Evolutionary conservation across 2,888 invertebrate species (phyloP).

Genomic region (Shargacucullia verbasci): DNA sequence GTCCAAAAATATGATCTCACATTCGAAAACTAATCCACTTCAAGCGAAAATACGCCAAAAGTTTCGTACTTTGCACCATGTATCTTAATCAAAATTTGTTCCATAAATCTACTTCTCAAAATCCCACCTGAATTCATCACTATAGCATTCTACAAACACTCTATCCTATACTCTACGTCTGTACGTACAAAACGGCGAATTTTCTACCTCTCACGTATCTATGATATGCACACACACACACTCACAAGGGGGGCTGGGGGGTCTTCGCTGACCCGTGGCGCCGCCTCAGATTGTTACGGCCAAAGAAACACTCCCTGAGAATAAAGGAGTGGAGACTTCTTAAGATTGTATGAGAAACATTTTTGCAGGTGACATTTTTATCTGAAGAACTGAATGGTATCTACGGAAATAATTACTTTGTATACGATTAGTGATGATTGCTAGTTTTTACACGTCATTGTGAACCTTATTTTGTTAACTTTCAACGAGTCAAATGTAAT

Average conservation of each 20-base stretch:
- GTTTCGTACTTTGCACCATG: no score
- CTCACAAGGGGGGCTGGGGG: conserved; percentile 64
- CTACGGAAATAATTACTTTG: no score
- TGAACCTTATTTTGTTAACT: no score
- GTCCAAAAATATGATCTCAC: no score
- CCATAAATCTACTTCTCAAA: neutral
- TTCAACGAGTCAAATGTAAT: no score
- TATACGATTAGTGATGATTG: no score
- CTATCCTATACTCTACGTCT: conserved; percentile 18
- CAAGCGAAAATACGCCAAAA: no score
- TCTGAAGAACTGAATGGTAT: neutral
- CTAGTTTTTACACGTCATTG: neutral
- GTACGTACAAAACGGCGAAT: conserved; percentile 66
- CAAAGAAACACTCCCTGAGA: conserved; percentile 82
- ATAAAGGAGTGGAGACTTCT: conserved; percentile 60
- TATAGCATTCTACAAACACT: neutral
- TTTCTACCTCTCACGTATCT: conserved; percentile 70
- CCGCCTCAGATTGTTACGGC: conserved; percentile 88
- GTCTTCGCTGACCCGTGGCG: conserved; percentile 86
- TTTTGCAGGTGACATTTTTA: neutral
- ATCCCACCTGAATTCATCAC: neutral
- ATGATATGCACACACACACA: conserved; percentile 59
- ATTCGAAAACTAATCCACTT: no score
- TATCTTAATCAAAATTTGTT: no score
- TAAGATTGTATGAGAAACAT: neutral